Evolutionary conservation across 2,113 vertebrate species (phyloP).

Genomic region (Semnornis frantzii): DNA sequence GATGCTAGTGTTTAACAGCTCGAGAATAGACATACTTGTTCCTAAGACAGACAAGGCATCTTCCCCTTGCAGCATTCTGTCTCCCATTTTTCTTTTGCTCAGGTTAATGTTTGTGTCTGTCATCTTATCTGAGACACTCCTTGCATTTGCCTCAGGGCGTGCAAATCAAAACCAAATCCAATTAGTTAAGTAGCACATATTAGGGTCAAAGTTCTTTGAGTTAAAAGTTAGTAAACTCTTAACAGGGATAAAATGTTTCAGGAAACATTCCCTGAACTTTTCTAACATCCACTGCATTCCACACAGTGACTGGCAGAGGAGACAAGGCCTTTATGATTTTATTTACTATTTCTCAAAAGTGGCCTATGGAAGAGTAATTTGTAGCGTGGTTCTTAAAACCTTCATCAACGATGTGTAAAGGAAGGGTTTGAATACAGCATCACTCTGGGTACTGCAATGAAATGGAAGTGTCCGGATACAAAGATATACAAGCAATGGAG

Average conservation of each 20-base stretch:
- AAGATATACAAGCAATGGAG: background rate
- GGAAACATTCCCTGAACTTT: background rate
- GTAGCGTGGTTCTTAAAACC: background rate
- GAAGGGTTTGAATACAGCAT: background rate
- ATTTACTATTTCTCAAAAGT: background rate
- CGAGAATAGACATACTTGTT: background rate
- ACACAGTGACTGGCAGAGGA: background rate
- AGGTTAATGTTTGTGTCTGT: background rate
- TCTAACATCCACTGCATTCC: background rate
- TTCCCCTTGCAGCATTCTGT: background rate
- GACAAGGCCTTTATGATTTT: background rate
- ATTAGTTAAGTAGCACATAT: background rate
- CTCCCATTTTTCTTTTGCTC: background rate
- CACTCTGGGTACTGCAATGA: background rate
- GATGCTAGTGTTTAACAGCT: background rate
- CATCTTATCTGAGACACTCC: background rate
- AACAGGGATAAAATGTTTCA: background rate
- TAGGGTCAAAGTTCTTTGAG: background rate
- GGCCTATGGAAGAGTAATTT: background rate
- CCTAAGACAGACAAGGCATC: background rate
- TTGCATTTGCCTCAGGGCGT: background rate
- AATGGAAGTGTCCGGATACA: background rate
- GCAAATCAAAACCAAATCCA: background rate
- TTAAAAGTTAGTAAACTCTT: background rate
- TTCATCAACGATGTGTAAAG: background rate